Conservation (phyloP, 2,113 vertebrate genomes). For the Cyanistes caeruleus region DNA sequence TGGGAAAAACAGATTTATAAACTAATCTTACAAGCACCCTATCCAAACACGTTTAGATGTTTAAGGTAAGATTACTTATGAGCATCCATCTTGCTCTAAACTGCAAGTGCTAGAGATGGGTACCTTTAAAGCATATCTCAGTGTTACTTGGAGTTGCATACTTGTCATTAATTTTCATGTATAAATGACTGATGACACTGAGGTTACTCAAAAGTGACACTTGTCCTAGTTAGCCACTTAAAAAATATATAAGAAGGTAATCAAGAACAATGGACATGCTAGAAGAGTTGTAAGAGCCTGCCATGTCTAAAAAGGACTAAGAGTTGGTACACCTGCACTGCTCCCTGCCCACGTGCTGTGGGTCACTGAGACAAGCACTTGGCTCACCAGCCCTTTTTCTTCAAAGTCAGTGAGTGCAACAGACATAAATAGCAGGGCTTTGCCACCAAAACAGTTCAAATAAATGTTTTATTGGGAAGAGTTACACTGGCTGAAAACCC, state of each 20-base stretch:
- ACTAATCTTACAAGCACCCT: not conserved
- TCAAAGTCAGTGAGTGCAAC: not conserved
- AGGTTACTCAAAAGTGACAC: not conserved
- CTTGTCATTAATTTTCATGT: not conserved
- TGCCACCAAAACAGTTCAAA: not conserved
- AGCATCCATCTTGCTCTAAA: not conserved
- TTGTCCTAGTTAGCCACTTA: not conserved
- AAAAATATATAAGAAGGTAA: not conserved
- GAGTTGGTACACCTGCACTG: not conserved
- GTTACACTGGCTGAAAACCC: not conserved
- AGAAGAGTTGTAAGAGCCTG: not conserved
- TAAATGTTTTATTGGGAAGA: constrained; percentile 68
- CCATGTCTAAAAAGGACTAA: rapidly evolving
- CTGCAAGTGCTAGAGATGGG: not conserved
- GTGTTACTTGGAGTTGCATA: not conserved
- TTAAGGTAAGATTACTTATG: not conserved
- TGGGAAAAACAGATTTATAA: not conserved
- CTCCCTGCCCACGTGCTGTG: rapidly evolving
- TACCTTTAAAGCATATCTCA: not conserved
- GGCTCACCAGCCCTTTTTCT: rapidly evolving
- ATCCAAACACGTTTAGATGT: not conserved
- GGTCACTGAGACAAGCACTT: not conserved
- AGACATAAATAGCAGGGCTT: not conserved
- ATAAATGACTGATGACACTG: not conserved
- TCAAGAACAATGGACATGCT: not conserved